Conservation (phyloP, 2,797 vertebrate species). For the Champsocephalus esox region DNA sequence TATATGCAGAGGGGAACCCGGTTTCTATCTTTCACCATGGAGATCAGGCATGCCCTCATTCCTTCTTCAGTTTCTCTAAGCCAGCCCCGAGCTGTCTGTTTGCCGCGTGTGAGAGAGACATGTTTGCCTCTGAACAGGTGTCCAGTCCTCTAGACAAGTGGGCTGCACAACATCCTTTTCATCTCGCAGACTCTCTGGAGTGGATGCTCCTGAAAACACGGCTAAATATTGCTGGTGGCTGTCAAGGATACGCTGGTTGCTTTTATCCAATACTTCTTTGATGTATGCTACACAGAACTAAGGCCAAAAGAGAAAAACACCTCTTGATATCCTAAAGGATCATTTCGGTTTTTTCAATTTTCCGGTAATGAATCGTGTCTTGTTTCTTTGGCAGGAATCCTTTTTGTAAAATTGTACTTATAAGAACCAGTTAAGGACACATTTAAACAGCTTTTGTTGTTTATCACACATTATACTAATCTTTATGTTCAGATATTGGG, state of each 20-base stretch:
- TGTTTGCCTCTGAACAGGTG: conserved; percentile 75
- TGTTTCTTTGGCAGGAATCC: neutral
- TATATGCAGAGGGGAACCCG: conserved; percentile 58
- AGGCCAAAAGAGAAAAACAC: conserved; percentile 3
- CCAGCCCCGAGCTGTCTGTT: conserved; percentile 48
- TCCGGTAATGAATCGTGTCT: neutral
- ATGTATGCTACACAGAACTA: conserved; percentile 47
- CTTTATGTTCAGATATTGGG: neutral
- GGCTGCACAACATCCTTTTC: conserved; percentile 68
- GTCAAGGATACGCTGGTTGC: conserved; percentile 53
- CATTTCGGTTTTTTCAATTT: neutral
- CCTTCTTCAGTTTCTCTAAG: conserved; percentile 49
- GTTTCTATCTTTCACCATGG: conserved; percentile 66
- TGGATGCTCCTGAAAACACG: conserved; percentile 57
- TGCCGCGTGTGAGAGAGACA: conserved; percentile 42
- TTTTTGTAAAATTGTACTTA: neutral
- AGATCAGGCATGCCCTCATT: conserved; percentile 63
- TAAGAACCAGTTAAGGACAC: neutral
- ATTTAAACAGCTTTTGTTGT: neutral
- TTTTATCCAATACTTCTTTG: conserved; percentile 72
- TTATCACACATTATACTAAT: neutral
- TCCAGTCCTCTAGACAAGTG: conserved; percentile 58
- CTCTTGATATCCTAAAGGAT: neutral
- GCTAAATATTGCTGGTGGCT: conserved; percentile 40
- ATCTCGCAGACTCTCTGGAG: conserved; percentile 61